These are phyloP conservation scores for Molorchus minor DNA, from an alignment of 2,888 invertebrate species.

Conservation along the genomic window DNA sequence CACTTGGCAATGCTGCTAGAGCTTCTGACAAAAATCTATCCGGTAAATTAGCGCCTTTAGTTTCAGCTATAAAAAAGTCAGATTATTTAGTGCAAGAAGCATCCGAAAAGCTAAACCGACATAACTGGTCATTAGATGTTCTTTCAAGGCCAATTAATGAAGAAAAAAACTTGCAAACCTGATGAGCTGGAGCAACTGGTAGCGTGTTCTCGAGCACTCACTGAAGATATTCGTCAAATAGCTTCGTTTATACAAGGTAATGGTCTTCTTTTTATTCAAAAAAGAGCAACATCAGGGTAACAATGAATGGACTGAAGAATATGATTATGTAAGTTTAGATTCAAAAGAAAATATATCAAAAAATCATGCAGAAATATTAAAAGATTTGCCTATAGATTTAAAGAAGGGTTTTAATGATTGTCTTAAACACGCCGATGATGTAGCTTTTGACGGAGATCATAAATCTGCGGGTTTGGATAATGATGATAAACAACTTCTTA, in stretches of 20 bases:
- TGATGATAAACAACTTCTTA: constrained; percentile 84
- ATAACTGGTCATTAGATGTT: constrained; percentile 80
- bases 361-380: constrained; percentile 77
- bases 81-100: constrained; percentile 83
- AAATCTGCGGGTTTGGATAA: constrained; percentile 67
- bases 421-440: constrained; percentile 76
- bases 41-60: constrained; percentile 79
- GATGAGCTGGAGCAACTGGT: constrained; percentile 91
- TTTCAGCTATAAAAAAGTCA: constrained; percentile 81
- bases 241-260: constrained; percentile 92
- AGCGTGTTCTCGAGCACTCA: constrained; percentile 85
- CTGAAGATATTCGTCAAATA: constrained; percentile 88
- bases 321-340: constrained; percentile 89
- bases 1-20: constrained; percentile 84
- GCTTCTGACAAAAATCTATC: constrained; percentile 79
- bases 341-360: constrained; percentile 77
- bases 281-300: constrained; percentile 62
- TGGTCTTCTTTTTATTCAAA: constrained; percentile 81
- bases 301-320: constrained; percentile 81
- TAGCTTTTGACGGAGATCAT: constrained; percentile 67
- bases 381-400: constrained; percentile 76
- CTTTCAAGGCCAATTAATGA: constrained; percentile 59
- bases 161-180: constrained; percentile 69
- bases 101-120: constrained; percentile 76
- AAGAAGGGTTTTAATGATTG: constrained; percentile 80